Evolutionary conservation across 2,113 vertebrate genomes (phyloP), one percentile per base, ranked within the genome.

Genomic region (Rynchops niger): DNA sequence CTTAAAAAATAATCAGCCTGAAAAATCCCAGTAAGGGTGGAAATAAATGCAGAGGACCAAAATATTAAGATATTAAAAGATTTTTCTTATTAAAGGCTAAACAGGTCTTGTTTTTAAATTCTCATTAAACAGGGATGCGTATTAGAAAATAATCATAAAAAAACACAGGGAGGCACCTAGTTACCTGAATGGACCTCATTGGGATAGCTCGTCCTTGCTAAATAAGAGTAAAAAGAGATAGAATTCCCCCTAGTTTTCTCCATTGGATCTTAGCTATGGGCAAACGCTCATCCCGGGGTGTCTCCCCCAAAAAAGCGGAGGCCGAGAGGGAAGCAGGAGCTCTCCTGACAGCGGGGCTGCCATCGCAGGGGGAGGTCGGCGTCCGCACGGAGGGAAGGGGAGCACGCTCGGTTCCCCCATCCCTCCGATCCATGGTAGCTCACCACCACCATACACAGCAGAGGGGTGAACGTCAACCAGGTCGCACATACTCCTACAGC

Each of bases 11-110:
- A 86, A 96, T 62, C 93, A 94, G 63, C 40, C 22, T 93, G 86
- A 87, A 95, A 96, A 95, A 72, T 52, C 69, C 72, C 80, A 90
- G 81, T 56, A 52, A 84, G 42, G 40, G 45, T 83, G 42, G 71
- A 95, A 91, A 93, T 77, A 94, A 93, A 93, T 23, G 47, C 38
- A 53, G 79, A 79, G 71, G 76, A 90, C 16, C 70, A 94, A 97
- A 97, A 88, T 43, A 93, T 26, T 88, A 87, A 95, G 86, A 95
- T 67, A 86, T 18, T 42, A 71, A 88, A 62, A 83, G 18, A 72
- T 83, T 90, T 79, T 80, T 88, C 62, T 78, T 92, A 84, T 72
- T 80, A 62, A 90, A 73, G 12, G 32, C 58, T 62, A 81, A 81
- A 92, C 38, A 65, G 30, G 21, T 36, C 62, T 82, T 90, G 70